These are phyloP conservation scores for Ridgeia piscesae DNA, from an alignment of 1,140 invertebrate species.

Conservation along the genomic window DNA sequence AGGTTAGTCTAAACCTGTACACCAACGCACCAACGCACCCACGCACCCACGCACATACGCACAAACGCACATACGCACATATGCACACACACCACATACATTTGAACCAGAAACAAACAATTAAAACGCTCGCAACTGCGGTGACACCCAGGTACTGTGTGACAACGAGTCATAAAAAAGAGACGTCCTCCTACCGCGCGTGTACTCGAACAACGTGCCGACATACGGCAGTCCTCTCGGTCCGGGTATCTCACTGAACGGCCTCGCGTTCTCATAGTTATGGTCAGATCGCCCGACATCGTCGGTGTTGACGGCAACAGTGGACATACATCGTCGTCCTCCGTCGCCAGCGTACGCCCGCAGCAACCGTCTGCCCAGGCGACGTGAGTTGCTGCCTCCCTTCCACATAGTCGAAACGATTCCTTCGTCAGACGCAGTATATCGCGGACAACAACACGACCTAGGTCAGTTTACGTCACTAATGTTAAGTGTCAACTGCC, in stretches of 20 bases:
- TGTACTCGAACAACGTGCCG: slow-evolving; percentile 46
- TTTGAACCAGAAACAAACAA: too few relatives aligned
- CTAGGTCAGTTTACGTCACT: not conserved
- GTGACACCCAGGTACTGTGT: too few relatives aligned
- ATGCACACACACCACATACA: too few relatives aligned
- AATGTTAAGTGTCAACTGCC: not conserved
- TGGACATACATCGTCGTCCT: not conserved
- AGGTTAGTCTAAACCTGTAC: too few relatives aligned
- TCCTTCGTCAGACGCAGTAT: not conserved
- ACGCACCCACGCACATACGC: too few relatives aligned
- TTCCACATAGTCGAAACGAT: not conserved
- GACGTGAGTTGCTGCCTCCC: not conserved
- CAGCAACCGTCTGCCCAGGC: not conserved
- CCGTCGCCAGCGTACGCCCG: not conserved
- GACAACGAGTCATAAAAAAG: too few relatives aligned
- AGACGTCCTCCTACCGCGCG: slow-evolving; percentile 35
- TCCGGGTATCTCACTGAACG: slow-evolving; percentile 48
- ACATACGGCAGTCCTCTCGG: slow-evolving; percentile 46
- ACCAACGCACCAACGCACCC: too few relatives aligned
- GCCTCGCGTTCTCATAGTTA: slow-evolving; percentile 32
- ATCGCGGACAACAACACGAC: not conserved
- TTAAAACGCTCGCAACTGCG: too few relatives aligned
- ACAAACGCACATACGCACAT: too few relatives aligned
- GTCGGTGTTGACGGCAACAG: not conserved
- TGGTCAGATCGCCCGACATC: not conserved